A percentile compares a stretch with the other conserved stretches of the same genome.
Conservation (phyloP, 2,113 vertebrate species). For the Enhydra lutris region DNA sequence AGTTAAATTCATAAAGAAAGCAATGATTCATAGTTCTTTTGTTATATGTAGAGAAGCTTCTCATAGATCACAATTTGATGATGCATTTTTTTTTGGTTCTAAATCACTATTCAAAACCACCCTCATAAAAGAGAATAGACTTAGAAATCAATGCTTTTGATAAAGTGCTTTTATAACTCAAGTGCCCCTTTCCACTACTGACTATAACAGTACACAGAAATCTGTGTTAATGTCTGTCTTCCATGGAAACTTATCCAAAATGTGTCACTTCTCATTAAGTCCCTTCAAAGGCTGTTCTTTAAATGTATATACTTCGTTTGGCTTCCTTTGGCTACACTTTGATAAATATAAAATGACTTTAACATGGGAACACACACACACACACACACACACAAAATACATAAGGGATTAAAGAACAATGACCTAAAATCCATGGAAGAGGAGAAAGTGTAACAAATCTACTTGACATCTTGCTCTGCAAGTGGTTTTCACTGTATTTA, state of each 20-base stretch:
- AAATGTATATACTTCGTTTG: background rate
- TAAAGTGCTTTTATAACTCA: conserved; percentile 30
- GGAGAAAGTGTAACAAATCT: background rate
- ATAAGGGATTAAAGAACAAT: background rate
- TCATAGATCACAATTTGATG: background rate
- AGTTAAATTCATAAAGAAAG: background rate
- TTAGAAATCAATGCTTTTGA: conserved; percentile 38
- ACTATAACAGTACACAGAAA: conserved; percentile 3
- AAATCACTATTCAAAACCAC: conserved; percentile 21
- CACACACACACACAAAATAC: background rate
- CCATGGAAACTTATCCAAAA: background rate
- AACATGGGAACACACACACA: background rate
- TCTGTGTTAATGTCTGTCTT: background rate
- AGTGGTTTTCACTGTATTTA: background rate
- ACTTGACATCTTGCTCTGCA: background rate
- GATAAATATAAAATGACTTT: conserved; percentile 1
- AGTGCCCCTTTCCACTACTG: background rate
- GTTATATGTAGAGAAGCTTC: background rate
- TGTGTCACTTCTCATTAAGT: background rate
- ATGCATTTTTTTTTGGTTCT: background rate
- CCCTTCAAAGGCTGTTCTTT: background rate
- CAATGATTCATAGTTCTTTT: background rate
- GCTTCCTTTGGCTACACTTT: background rate
- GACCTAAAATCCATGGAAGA: background rate
- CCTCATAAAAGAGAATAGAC: background rate